Evolutionary conservation across 2,888 invertebrate species (phyloP), one percentile per base, ranked within the genome.

Genomic region (Neoscelio sp.): DNA sequence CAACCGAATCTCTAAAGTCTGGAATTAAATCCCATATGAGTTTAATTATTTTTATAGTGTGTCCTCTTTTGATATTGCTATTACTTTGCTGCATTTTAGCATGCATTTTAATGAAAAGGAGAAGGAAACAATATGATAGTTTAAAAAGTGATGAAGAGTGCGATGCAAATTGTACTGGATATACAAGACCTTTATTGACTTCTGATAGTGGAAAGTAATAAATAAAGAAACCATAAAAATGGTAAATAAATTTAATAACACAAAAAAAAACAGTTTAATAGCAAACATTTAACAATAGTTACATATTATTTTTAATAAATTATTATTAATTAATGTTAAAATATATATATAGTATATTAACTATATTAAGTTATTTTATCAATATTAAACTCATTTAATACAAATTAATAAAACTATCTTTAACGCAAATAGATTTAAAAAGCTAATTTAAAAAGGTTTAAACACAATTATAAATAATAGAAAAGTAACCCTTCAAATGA

Each of bases 51-150:
- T 54, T 82, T 44, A 62, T 89, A 52, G 20, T 83, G 18, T 65
- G 81, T 4, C 64, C 82, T 0, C 58, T 86, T 3, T 18, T 87
- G 7, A 15, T 86, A 3, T 65, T 88, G 42, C 17, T 87, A 26
- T 38, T 87, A 1, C 20, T 88, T 1, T 88, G 87, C 64, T 88
- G 87, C 33, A 48, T 85, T 4, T 80, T 84, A 0, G 85, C 85
- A 2, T 87, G 85, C 28, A 62, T 85, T 1, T 80, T 88, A 30
- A 82, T 86, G 0, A 85, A 74, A 76, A 76, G 83, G 0, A 86
- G 79, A 60, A 82, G 75, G 38, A 84, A 73, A 42, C 70, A 60
- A 1, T 71, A 40, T 10, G 80, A 82, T 35, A 75, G 80, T 44
- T 38, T 77, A 1, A 83, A 76, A 17, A 76, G 60, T 15, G 83